phyloP scores from a whole-genome alignment of 2,888 invertebrate species.

The Chirona hameri region DNA sequence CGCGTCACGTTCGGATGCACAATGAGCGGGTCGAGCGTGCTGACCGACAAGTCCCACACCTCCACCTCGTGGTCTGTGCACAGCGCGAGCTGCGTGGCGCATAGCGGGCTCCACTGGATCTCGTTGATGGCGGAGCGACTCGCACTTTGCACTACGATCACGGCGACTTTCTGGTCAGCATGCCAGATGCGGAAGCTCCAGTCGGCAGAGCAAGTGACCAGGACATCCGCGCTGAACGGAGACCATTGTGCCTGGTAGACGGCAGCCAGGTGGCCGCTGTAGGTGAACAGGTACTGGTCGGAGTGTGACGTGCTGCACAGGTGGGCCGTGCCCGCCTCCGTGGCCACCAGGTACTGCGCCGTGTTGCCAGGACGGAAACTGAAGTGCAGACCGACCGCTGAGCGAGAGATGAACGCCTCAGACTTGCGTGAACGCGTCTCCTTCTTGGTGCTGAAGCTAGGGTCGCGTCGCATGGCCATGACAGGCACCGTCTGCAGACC shows the following conservation, averaged over 20 bases:
- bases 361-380: not conserved
- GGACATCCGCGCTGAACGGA: not conserved
- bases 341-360: not conserved
- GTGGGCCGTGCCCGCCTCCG: not conserved
- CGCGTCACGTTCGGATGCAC: not conserved
- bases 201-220: not conserved
- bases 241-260: not conserved
- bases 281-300: constrained; percentile 1
- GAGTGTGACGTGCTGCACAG: not conserved
- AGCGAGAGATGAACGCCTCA: not conserved
- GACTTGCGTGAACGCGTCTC: not conserved
- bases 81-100: constrained; percentile 11
- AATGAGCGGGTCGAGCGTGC: constrained; percentile 4
- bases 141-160: not conserved
- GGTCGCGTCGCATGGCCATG: not conserved
- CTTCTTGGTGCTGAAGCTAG: constrained; percentile 3
- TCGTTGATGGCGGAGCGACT: constrained; percentile 10
- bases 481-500: not conserved
- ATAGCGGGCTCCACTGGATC: constrained; percentile 2
- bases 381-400: not conserved
- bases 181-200: constrained; percentile 23
- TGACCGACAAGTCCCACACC: constrained; percentile 11
- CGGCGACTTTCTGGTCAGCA: not conserved
- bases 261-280: not conserved
- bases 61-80: constrained; percentile 24